A percentile compares a stretch with the other conserved stretches of the same genome.
Conservation (phyloP, 2,113 vertebrate species). For the Astatoreochromis straeleni region DNA sequence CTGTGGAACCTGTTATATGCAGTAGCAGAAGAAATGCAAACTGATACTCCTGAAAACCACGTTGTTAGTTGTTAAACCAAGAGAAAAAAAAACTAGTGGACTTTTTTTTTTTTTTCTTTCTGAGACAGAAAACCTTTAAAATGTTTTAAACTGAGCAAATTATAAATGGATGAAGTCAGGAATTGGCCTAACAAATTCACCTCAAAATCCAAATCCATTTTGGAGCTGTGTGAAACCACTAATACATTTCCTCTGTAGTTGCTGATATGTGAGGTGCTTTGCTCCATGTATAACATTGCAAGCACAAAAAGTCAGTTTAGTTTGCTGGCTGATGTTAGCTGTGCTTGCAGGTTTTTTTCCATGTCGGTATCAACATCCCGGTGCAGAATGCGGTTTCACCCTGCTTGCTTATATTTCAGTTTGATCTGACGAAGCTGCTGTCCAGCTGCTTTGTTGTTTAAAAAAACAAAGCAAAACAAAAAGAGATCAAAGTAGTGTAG, state of each 20-base stretch:
- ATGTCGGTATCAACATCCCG: not conserved
- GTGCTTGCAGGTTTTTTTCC: not conserved
- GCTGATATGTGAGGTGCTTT: not conserved
- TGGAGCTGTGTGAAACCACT: accelerated
- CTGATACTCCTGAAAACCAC: not conserved
- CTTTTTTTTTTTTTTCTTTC: not conserved
- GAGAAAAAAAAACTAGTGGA: not conserved
- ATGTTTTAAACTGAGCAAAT: not conserved
- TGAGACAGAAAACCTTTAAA: not conserved
- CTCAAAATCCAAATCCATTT: not conserved
- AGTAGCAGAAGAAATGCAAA: not conserved
- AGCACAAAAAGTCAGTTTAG: not conserved
- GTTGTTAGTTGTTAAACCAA: not conserved
- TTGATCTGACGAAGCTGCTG: not conserved
- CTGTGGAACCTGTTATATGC: not conserved
- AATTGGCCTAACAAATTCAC: not conserved
- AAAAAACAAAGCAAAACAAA: not conserved
- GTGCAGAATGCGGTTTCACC: not conserved
- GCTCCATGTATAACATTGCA: not conserved
- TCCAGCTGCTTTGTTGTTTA: not conserved
- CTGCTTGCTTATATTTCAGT: not conserved
- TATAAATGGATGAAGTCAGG: not conserved
- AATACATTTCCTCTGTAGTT: not conserved
- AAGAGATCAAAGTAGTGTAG: not conserved
- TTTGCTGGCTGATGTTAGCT: not conserved